Conservation (phyloP, 2,113 vertebrate genomes). For the Elanus axillaris region DNA sequence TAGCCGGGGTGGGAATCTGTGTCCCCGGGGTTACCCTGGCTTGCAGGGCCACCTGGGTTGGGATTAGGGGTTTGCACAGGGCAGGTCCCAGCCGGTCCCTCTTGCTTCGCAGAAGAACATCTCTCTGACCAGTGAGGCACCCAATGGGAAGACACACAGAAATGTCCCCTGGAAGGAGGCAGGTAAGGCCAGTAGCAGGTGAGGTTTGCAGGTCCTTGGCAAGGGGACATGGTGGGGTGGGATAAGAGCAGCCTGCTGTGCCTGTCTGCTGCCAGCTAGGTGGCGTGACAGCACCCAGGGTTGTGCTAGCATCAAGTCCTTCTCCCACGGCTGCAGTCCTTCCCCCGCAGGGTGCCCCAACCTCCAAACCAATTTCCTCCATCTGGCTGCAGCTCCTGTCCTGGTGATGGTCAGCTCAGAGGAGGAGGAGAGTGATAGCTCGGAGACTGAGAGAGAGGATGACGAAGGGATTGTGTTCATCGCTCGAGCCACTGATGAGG, state of each 20-base stretch:
- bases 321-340: not conserved
- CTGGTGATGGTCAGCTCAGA: constrained; percentile 79
- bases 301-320: not conserved
- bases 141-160: constrained; percentile 78
- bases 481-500: constrained; percentile 82
- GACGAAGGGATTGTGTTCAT: constrained; percentile 92
- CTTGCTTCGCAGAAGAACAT: constrained; percentile 76
- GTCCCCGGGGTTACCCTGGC: not conserved
- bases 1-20: not conserved
- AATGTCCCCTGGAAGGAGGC: constrained; percentile 87
- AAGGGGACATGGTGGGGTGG: not conserved
- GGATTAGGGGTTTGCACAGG: not conserved
- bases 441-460: constrained; percentile 83
- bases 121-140: constrained; percentile 74
- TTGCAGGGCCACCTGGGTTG: not conserved
- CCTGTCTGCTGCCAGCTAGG: not conserved
- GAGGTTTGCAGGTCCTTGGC: not conserved
- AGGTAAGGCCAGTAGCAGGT: constrained; percentile 67
- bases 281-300: not conserved
- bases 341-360: not conserved
- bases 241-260: not conserved
- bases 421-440: constrained; percentile 79
- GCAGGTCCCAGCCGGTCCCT: not conserved
- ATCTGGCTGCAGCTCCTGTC: constrained; percentile 71
- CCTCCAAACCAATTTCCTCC: not conserved